These are phyloP conservation scores for Caenorhabditis auriculariae DNA, from an alignment of 2,888 invertebrate genomes.

Conservation along the genomic window DNA sequence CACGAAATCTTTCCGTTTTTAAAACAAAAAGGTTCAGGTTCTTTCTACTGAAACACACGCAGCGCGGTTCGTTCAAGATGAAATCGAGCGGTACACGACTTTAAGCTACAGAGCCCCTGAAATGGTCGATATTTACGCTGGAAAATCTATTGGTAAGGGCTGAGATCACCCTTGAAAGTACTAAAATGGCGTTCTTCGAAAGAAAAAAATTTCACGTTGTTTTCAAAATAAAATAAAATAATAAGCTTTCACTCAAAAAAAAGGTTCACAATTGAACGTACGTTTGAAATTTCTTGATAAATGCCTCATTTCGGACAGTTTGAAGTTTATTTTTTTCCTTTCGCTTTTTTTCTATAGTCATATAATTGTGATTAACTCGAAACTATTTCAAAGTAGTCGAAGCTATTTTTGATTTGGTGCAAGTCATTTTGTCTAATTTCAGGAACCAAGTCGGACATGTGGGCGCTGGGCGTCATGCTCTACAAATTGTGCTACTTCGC, in stretches of 20 bases:
- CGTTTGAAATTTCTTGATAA: background rate
- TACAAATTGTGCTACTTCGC: slow-evolving; percentile 87
- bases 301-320: background rate
- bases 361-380: slow-evolving; percentile 4
- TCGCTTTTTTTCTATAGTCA: slow-evolving; percentile 50
- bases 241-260: no score
- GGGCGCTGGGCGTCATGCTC: slow-evolving; percentile 81
- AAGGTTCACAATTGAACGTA: no score
- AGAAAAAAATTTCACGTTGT: slow-evolving; percentile 58
- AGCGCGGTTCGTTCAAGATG: slow-evolving; percentile 49
- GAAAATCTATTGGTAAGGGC: slow-evolving; percentile 73
- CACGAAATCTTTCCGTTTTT: no score
- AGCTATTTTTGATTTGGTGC: background rate
- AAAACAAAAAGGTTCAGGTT: slow-evolving; percentile 73
- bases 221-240: slow-evolving; percentile 72
- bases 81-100: slow-evolving; percentile 75
- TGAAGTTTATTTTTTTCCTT: background rate
- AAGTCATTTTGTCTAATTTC: slow-evolving; percentile 9
- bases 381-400: slow-evolving; percentile 4
- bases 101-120: slow-evolving; percentile 85
- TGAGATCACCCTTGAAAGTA: no score
- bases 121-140: slow-evolving; percentile 87
- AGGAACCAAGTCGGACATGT: slow-evolving; percentile 58
- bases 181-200: no score
- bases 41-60: slow-evolving; percentile 62